Evolutionary conservation across 2,888 invertebrate species (phyloP), one percentile per base, ranked within the genome.

Genomic region (Pyrocoelia pectoralis): DNA sequence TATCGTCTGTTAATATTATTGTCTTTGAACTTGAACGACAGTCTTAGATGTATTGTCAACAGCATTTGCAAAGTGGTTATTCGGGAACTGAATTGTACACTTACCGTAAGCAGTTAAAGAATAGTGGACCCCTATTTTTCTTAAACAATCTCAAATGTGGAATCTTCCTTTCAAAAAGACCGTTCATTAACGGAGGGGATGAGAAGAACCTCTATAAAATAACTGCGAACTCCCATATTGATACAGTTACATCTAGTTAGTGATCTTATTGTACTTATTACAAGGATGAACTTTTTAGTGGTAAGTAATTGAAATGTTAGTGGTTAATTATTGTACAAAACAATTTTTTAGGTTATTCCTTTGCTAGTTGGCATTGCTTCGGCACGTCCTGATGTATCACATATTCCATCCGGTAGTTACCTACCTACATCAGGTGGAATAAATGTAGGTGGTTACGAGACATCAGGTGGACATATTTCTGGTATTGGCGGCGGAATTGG

Each of bases 361-460:
- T 57, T 71, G 17, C 67, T 86, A 68, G 84, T 83, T 80, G 83
- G 17, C 3, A 10, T 46, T 15, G 18, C 12, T 17, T 24, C 2
- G 12, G 56, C 56, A 8, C 56, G 56, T 4, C 56, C 56, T 1
- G 56, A 29, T 14, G 48, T 10, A 15, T 24, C 28, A 13, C 56
- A 56, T 14, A 6, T 29, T 15, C 56, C 50, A 5, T 24, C 40
- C 10, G 57, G 57, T 9, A 57, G 57, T 51, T 57, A 57, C 8
- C 28, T 57, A n/a, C 57, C 57, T 5, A 29, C 17, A 24, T 3
- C 4, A 6, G 33, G 33, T 4, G 8, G 9, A 2, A n/a, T n/a
- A 33, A 33, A n/a, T n/a, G 8, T 10, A 2, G 8, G 8, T n/a
- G n/a, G 33, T 33, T 24, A 24, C 24, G 8, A 24, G 24, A 5